Evolutionary conservation across 2,113 vertebrate genomes (phyloP), one percentile per base, ranked within the genome.

Genomic region (Sceloporus undulatus): DNA sequence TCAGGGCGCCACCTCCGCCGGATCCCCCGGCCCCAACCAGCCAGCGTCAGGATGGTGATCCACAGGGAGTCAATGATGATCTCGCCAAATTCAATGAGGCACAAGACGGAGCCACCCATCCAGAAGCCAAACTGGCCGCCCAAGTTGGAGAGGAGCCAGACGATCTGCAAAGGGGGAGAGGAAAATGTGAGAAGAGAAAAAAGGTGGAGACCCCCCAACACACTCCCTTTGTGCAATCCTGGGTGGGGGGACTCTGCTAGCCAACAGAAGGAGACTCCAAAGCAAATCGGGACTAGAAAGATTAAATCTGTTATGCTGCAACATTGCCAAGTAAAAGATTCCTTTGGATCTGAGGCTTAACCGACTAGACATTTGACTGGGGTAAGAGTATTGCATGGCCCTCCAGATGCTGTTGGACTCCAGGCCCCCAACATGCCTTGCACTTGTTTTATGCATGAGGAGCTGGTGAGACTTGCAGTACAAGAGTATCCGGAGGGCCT

Each of bases 51-150:
- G 2, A 97, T 0, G 3, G 96, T 97, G 94, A 98, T 98, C 97
- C 97, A 98, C 80, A 98, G 29, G 0, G 96, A 97, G 93, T 98
- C 97, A 0, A 98, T 97, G 91, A 98, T 94, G 92, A 98, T 98
- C 87, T 98, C 97, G 2, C 94, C 97, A 0, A 98, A 97, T 85
- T 98, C 97, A 0, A 98, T 97, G 89, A 98, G 95, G 92, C 97
- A 98, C 81, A 98, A 93, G 91, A 98, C 97, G 0, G 97, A 98
- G 90, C 97, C 97, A 0, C 97, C 97, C 97, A 98, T 98, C 97
- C 97, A 98, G 96, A 98, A 97, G 70, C 97, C 97, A 0, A 98
- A 98, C 89, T 98, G 97, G 8, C 97, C 97, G 0, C 97, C 97
- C 82, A 98, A 93, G 79, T 89, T 97, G 0, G 97, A 98, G n/a